Conservation (phyloP, 92 coral and sea anemone genomes). For the Palythoa heliodiscus region DNA sequence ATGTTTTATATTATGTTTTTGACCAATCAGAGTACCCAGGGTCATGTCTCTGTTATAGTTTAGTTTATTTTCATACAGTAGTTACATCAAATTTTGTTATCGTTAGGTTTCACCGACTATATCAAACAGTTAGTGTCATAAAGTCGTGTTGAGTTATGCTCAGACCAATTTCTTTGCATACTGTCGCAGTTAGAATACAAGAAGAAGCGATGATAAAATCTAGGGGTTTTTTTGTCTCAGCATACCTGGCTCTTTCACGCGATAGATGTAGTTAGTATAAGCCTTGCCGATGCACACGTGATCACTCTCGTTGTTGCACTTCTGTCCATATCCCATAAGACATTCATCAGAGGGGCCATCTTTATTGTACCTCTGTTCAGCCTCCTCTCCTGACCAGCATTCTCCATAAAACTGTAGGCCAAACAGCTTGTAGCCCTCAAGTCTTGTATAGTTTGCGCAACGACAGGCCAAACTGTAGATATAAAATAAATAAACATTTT, state of each 20-base stretch:
- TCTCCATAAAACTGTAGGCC: conserved; percentile 16
- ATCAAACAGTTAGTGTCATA: too few species aligned
- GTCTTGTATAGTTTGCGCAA: background rate
- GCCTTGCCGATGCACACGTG: conserved; percentile 15
- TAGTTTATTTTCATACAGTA: too few species aligned
- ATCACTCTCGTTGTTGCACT: background rate
- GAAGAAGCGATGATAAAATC: too few species aligned
- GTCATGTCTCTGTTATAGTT: too few species aligned
- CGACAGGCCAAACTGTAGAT: background rate
- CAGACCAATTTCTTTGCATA: background rate
- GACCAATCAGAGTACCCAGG: too few species aligned
- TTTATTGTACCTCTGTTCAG: background rate
- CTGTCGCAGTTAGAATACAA: too few species aligned
- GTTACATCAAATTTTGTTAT: too few species aligned
- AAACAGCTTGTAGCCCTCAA: background rate
- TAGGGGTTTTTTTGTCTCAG: background rate
- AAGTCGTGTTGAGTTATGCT: background rate
- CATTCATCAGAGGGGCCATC: background rate
- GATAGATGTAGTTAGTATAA: background rate
- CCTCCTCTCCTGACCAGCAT: conserved; percentile 7
- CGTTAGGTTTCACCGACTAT: too few species aligned
- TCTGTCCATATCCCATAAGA: background rate
- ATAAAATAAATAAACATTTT: background rate
- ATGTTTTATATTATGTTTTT: too few species aligned
- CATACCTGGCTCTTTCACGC: background rate